Percentiles rank a stretch among this genome's conserved stretches.
Evolutionary conservation across 2,888 invertebrate genomes (phyloP).

Genomic region (Leucophora obtusa): DNA sequence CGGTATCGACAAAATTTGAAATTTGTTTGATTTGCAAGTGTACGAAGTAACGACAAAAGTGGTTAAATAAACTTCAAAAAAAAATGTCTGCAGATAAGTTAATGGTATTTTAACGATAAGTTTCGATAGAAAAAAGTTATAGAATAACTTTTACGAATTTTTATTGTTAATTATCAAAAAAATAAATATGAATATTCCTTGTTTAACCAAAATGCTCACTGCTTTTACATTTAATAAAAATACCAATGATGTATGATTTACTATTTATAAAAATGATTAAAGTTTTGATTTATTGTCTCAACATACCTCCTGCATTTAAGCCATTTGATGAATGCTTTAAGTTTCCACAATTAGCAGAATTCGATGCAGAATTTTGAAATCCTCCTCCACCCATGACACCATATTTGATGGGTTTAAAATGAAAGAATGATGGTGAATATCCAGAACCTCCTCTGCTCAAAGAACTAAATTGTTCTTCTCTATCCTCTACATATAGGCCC

Average conservation of each 20-base stretch:
- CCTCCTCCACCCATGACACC: slow-evolving; percentile 81
- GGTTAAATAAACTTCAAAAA: no score
- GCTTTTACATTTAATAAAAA: slow-evolving; percentile 21
- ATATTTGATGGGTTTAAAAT: slow-evolving; percentile 92
- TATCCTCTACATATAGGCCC: slow-evolving; percentile 88
- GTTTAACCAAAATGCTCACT: slow-evolving; percentile 19
- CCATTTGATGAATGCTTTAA: slow-evolving; percentile 79
- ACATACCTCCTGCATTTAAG: slow-evolving; percentile 76
- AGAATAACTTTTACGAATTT: no score
- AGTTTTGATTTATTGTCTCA: not conserved
- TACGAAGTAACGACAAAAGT: no score
- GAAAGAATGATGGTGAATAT: slow-evolving; percentile 94
- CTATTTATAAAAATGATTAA: not conserved
- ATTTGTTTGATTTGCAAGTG: no score
- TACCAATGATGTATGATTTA: slow-evolving; percentile 3
- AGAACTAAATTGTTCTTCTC: slow-evolving; percentile 90
- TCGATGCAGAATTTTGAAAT: slow-evolving; percentile 79
- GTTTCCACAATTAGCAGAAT: slow-evolving; percentile 78
- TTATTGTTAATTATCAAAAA: no score
- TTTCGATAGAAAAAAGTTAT: no score
- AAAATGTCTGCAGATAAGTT: no score
- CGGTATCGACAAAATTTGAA: no score
- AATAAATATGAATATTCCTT: no score
- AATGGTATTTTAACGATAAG: no score
- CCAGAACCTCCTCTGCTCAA: slow-evolving; percentile 88